phyloP scores from a whole-genome alignment of 2,113 vertebrate genomes.

The Uria aalge region DNA sequence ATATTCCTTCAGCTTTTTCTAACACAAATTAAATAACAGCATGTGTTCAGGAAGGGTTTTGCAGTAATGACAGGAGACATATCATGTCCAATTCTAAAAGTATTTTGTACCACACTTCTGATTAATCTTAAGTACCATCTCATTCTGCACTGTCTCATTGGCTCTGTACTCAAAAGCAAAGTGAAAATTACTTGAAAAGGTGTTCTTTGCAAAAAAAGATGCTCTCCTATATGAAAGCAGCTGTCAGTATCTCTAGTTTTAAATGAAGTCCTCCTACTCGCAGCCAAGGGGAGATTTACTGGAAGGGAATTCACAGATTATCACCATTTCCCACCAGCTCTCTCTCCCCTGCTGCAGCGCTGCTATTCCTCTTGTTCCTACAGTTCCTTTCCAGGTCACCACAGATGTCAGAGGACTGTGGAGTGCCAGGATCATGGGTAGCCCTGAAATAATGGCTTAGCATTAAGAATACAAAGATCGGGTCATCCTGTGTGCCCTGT shows the following conservation, averaged over 20 bases:
- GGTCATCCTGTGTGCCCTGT: neutral
- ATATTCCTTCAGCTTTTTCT: neutral
- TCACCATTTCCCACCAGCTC: neutral
- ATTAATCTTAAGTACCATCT: neutral
- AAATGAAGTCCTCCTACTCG: neutral
- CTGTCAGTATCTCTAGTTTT: neutral
- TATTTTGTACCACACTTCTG: neutral
- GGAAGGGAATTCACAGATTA: conserved; percentile 10
- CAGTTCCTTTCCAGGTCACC: neutral
- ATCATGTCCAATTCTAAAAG: neutral
- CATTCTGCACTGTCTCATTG: neutral
- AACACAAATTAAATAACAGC: neutral
- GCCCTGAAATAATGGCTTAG: neutral
- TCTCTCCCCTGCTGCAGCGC: neutral
- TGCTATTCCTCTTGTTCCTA: neutral
- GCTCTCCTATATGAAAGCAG: conserved; percentile 13
- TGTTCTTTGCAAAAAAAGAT: neutral
- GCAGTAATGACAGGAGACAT: neutral
- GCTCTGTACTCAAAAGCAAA: neutral
- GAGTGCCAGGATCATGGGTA: neutral
- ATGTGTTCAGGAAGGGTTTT: neutral
- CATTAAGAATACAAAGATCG: neutral
- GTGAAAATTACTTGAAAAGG: conserved; percentile 15
- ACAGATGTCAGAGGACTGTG: neutral
- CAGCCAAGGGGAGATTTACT: neutral